phyloP scores from a whole-genome alignment of 1,140 invertebrate species.

The Leptestheria dahalacensis region DNA sequence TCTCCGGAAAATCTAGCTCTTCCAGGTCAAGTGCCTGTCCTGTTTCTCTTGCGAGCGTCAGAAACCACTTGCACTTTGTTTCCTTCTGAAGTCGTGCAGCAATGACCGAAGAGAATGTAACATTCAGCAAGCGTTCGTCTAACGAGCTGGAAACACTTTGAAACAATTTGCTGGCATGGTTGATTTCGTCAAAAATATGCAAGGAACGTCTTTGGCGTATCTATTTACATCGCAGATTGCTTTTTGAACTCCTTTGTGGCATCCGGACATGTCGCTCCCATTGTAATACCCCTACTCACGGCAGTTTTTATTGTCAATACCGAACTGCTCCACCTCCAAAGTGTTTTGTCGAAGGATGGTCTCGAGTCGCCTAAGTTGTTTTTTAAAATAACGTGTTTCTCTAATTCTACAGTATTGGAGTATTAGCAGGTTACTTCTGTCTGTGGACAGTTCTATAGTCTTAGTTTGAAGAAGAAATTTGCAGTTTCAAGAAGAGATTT shows the following conservation, averaged over 20 bases:
- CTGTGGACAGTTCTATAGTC: too few relatives aligned
- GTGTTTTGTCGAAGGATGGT: too few relatives aligned
- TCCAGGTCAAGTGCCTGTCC: not conserved
- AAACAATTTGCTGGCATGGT: too few relatives aligned
- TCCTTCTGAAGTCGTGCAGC: not conserved
- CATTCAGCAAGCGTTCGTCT: not conserved
- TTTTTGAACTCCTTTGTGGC: not conserved
- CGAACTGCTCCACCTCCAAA: not conserved
- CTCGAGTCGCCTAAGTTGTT: too few relatives aligned
- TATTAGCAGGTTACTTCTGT: too few relatives aligned
- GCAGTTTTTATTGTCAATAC: not conserved
- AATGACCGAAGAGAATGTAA: not conserved
- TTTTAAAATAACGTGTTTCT: too few relatives aligned
- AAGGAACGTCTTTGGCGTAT: not conserved
- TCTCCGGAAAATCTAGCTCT: not conserved
- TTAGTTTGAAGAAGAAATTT: too few relatives aligned
- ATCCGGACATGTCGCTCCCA: not conserved
- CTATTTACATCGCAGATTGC: not conserved
- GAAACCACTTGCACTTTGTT: not conserved
- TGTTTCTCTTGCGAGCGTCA: not conserved
- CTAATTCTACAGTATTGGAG: too few relatives aligned
- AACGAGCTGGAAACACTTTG: too few relatives aligned
- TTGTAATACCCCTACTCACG: not conserved
- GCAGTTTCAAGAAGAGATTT: too few relatives aligned
- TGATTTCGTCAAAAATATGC: too few relatives aligned